Conservation (phyloP, 2,888 invertebrate species). For the Eupeodes luniger region DNA sequence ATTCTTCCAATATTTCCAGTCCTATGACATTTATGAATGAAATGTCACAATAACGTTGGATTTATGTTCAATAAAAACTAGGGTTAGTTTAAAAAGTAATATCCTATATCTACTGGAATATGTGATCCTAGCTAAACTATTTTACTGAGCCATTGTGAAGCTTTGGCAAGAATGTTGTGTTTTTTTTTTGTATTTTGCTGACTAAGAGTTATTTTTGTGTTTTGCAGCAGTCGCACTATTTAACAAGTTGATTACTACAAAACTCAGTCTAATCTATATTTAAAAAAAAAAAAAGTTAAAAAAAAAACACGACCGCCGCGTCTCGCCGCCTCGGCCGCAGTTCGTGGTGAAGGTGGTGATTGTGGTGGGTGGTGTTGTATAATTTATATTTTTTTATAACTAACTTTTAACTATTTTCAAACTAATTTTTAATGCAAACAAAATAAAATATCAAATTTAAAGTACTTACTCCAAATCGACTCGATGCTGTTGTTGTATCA, state of each 20-base stretch:
- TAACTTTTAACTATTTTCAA: constrained; percentile 27
- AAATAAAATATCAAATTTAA: constrained; percentile 44
- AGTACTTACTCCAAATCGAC: constrained; percentile 84
- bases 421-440: not conserved
- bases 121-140: constrained; percentile 19
- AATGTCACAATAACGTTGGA: not conserved
- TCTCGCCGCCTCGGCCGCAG: constrained; percentile 40
- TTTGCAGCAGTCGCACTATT: constrained; percentile 49
- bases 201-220: constrained; percentile 30
- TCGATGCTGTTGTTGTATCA: constrained; percentile 82
- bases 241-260: constrained; percentile 8
- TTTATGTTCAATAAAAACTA: not conserved
- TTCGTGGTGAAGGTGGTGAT: constrained; percentile 65
- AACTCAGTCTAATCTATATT: constrained; percentile 61
- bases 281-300: not conserved
- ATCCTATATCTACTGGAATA: constrained; percentile 29
- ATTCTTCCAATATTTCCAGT: not conserved
- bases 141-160: constrained; percentile 32
- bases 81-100: constrained; percentile 44
- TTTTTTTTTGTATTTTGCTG: constrained; percentile 24
- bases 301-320: constrained; percentile 58
- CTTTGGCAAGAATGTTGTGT: constrained; percentile 42
- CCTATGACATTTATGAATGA: constrained; percentile 13
- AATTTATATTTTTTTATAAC: constrained; percentile 16
- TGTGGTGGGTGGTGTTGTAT: constrained; percentile 74